A percentile compares a stretch with the other conserved stretches of the same genome.
phyloP scores from a whole-genome alignment of 1,140 invertebrate genomes.

The Pristionchus pacificus region DNA sequence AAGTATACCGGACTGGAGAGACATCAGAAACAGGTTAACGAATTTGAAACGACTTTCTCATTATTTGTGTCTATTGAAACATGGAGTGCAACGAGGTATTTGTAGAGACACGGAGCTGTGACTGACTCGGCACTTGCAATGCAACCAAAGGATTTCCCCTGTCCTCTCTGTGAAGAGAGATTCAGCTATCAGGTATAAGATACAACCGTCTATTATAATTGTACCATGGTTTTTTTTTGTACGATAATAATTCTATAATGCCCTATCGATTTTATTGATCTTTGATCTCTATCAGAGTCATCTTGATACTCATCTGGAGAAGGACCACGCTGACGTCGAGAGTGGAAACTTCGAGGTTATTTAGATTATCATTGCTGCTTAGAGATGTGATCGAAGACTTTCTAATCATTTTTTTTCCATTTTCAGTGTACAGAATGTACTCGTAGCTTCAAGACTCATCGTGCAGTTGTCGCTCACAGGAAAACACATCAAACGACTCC shows the following conservation, averaged over 20 bases:
- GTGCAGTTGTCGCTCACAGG: not conserved
- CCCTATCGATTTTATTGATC: too few species aligned
- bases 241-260: too few species aligned
- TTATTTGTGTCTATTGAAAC: not conserved
- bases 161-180: not conserved
- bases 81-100: not conserved
- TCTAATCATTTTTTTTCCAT: not conserved
- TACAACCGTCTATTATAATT: too few species aligned
- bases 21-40: not conserved
- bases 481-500: not conserved
- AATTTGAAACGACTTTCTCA: not conserved
- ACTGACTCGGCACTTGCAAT: not conserved
- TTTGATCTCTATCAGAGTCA: not conserved
- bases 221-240: too few species aligned
- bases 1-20: not conserved
- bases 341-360: not conserved
- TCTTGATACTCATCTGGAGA: not conserved
- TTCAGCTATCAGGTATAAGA: too few species aligned
- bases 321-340: not conserved
- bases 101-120: not conserved
- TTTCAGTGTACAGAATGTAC: not conserved
- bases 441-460: not conserved
- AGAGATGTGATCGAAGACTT: not conserved
- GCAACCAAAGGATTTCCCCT: not conserved
- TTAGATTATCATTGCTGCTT: not conserved